A percentile compares a stretch with the other conserved stretches of the same genome.
phyloP scores from a whole-genome alignment of 2,113 vertebrate species.

The Bubalus kerabau region DNA sequence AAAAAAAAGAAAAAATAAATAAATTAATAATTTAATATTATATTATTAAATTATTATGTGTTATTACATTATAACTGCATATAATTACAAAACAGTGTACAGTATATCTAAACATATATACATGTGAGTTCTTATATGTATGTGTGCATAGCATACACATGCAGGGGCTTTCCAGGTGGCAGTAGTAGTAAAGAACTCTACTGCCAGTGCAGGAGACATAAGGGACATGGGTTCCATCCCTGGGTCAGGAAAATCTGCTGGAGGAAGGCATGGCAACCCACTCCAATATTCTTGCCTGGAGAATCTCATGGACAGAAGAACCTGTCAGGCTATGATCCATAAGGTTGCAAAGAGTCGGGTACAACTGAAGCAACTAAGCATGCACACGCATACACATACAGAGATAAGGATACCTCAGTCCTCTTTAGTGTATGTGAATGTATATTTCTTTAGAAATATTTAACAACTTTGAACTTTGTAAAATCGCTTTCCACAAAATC shows the following conservation, averaged over 20 bases:
- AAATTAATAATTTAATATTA: background rate
- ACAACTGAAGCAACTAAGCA: background rate
- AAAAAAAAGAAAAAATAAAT: background rate
- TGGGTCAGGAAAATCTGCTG: background rate
- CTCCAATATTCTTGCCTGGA: background rate
- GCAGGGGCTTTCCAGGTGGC: background rate
- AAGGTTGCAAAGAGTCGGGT: background rate
- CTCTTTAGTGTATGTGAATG: background rate
- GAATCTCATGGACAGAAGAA: background rate
- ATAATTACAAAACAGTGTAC: background rate
- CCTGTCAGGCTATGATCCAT: background rate
- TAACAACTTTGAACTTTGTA: background rate
- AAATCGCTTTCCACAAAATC: background rate
- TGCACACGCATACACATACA: background rate
- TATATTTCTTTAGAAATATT: constrained; percentile 13
- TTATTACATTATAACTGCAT: background rate
- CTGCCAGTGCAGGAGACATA: background rate
- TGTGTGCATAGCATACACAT: background rate
- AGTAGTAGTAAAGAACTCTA: background rate
- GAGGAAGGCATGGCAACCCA: background rate
- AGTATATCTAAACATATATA: background rate
- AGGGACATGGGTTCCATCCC: background rate
- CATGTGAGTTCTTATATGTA: background rate
- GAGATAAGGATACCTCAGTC: background rate
- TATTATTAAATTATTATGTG: background rate